Conservation (phyloP, 1,140 invertebrate species). For the Dufourea novaeangliae region DNA sequence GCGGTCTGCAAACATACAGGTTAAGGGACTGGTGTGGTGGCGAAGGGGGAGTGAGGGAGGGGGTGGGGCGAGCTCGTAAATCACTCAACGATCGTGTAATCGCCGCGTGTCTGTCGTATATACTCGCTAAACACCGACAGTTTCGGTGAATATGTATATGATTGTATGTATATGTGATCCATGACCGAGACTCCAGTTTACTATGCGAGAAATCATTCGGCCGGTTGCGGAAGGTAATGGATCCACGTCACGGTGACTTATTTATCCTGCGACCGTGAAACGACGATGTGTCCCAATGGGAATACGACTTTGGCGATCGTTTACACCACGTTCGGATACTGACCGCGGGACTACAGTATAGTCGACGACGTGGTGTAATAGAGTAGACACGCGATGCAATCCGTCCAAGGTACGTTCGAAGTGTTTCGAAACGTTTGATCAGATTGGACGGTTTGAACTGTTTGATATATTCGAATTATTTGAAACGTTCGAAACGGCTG, state of each 20-base stretch:
- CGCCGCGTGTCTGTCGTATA: constrained; percentile 26
- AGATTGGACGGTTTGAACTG: too few species aligned
- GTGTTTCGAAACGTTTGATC: too few species aligned
- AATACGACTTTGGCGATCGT: background rate
- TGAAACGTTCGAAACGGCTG: too few species aligned
- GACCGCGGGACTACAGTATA: too few species aligned
- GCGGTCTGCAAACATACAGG: constrained; percentile 52
- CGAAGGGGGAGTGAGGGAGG: too few species aligned
- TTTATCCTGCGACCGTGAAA: constrained; percentile 21
- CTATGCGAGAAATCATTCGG: constrained; percentile 18
- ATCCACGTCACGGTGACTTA: constrained; percentile 11
- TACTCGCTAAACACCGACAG: constrained; percentile 26
- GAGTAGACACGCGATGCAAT: too few species aligned
- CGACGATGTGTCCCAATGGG: too few species aligned
- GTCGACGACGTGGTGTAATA: too few species aligned
- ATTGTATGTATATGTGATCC: too few species aligned
- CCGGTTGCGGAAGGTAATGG: constrained; percentile 42
- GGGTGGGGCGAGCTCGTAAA: constrained; percentile 44
- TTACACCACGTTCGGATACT: background rate
- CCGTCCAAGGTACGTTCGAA: too few species aligned
- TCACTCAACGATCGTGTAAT: constrained; percentile 56
- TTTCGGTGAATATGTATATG: background rate
- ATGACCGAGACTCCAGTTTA: background rate
- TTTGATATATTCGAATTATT: too few species aligned
- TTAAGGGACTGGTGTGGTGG: constrained; percentile 51